Evolutionary conservation across 1,140 invertebrate species (phyloP).

Genomic region (Ruditapes philippinarum): DNA sequence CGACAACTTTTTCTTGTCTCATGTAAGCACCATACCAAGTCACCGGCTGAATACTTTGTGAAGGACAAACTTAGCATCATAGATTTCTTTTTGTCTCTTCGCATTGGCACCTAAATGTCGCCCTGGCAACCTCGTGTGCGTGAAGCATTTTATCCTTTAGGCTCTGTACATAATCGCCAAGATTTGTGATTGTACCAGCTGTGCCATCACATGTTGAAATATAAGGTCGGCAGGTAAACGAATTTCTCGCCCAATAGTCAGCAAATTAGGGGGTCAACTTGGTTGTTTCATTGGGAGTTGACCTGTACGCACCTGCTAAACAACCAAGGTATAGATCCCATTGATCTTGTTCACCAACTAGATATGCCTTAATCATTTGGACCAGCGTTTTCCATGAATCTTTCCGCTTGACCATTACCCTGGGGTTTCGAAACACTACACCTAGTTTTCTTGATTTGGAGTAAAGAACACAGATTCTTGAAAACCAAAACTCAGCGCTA

Average conservation of each 20-base stretch:
- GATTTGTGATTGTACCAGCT: neutral
- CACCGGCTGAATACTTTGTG: neutral
- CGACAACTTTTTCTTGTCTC: neutral
- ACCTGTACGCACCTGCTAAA: constrained; percentile 38
- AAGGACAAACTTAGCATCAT: neutral
- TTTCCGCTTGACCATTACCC: too few relatives aligned
- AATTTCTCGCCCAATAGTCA: constrained; percentile 21
- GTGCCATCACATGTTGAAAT: neutral
- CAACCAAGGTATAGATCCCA: constrained; percentile 50
- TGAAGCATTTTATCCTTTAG: neutral
- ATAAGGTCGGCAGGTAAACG: constrained; percentile 30
- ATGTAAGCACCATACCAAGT: neutral
- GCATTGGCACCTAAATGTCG: neutral
- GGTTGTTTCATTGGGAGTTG: constrained; percentile 41
- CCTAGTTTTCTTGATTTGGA: neutral
- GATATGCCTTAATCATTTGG: too few relatives aligned
- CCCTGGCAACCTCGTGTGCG: neutral
- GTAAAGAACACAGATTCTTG: neutral
- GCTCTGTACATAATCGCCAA: neutral
- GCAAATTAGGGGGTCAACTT: constrained; percentile 22
- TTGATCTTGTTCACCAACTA: too few relatives aligned
- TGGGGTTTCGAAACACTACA: too few relatives aligned
- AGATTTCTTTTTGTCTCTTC: neutral
- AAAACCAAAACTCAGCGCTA: neutral
- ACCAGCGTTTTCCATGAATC: too few relatives aligned